Evolutionary conservation across 2,888 invertebrate genomes (phyloP), one percentile per base, ranked within the genome.

Genomic region (Aleiodes alternator): DNA sequence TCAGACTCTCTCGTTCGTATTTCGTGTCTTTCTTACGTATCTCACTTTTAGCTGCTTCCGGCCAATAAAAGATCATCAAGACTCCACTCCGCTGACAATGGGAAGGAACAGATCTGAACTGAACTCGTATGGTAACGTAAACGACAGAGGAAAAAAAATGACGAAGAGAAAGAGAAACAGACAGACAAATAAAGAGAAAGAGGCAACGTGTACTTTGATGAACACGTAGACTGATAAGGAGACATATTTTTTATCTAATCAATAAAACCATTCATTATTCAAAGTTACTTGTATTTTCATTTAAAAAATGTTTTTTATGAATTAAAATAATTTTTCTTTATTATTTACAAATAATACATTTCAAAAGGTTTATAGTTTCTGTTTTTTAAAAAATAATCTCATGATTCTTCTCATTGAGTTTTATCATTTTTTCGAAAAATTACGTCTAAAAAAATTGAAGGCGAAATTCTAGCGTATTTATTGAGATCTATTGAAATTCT

Each of bases 21-120:
- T 14, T 72, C 11, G 16, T 53, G 72, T 53, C 64, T 72, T 72
- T 72, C 72, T 72, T 64, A 64, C 51, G 69, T 69, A 56, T 38
- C 69, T 34, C 23, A 34, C 7, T 38, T 50, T 55, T 31, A 51
- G 72, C 69, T 59, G 29, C 72, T 78, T 80, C 80, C 78, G 76
- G 80, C 68, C 77, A 79, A 78, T 77, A 77, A 76, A 78, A 74
- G 69, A 75, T 72, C 61, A 76, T 61, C 55, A 68, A 64, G 29
- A 69, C 73, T 64, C 59, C 75, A 34, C 34, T 34, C 57, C 71
- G 29, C 73, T 74, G 76, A 66, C 71, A 64, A 73, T 70, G 48
- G 23, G 34, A 69, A 23, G 16, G 43, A 31, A 38, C 11, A 55
- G 31, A 70, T 56, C 23, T 14, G 34, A 34, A 8, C 56, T 16